Conservation (phyloP, 2,888 invertebrate species). For the Onchidella celtica region DNA sequence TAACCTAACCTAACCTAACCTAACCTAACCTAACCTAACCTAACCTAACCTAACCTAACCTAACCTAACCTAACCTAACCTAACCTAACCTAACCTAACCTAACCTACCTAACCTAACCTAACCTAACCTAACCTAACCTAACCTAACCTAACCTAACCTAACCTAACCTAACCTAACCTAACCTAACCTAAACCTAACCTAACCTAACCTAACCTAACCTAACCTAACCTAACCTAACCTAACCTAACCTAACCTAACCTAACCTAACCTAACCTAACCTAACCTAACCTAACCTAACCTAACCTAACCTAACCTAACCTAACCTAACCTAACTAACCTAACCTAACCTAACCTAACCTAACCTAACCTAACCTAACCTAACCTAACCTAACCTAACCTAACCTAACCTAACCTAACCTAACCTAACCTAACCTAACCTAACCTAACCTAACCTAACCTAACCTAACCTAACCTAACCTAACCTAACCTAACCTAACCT, state of each 20-base stretch:
- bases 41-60: constrained; percentile 13
- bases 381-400: background rate
- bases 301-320: constrained; percentile 9
- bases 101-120: constrained; percentile 24
- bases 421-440: background rate
- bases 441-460: background rate
- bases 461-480: background rate
- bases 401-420: background rate
- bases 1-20: constrained; percentile 3
- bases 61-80: constrained; percentile 9
- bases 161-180: background rate
- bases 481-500: background rate
- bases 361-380: background rate
- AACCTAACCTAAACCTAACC: background rate
- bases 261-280: background rate
- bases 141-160: background rate
- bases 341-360: constrained; percentile 7
- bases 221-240: background rate
- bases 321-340: background rate
- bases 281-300: background rate
- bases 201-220: constrained; percentile 7
- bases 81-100: constrained; percentile 20
- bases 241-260: constrained; percentile 10
- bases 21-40: background rate
- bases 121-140: background rate